Conservation (phyloP, 2,888 invertebrate species). For the Teleiodes luculella region DNA sequence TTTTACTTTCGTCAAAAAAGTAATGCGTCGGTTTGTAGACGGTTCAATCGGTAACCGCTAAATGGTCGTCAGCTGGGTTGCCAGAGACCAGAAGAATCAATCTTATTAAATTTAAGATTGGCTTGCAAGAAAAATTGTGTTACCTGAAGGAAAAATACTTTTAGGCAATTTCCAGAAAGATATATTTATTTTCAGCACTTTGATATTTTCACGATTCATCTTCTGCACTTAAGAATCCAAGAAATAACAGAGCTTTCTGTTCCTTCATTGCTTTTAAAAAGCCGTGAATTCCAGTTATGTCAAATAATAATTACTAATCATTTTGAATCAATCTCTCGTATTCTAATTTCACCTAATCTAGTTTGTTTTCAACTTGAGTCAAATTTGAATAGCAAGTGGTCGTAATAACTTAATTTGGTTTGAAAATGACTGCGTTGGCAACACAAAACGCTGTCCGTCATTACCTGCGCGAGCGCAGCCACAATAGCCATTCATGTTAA, state of each 20-base stretch:
- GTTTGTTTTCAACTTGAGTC: not conserved
- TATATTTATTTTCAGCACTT: too few species aligned
- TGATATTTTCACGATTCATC: too few species aligned
- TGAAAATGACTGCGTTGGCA: not conserved
- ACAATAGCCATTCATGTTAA: conserved; percentile 11
- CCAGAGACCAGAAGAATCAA: not conserved
- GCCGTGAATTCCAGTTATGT: too few species aligned
- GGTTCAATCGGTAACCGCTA: conserved; percentile 58
- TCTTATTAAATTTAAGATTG: not conserved
- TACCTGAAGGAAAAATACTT: too few species aligned
- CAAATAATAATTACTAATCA: too few species aligned
- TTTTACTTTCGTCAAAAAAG: conserved; percentile 3
- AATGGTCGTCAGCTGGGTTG: conserved; percentile 37
- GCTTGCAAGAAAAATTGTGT: too few species aligned
- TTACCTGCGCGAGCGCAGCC: conserved; percentile 10
- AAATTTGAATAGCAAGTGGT: too few species aligned
- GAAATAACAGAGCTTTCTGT: too few species aligned
- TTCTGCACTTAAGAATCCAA: too few species aligned
- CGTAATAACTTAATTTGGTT: not conserved
- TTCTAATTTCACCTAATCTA: not conserved
- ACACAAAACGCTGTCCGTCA: not conserved
- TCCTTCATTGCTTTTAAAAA: too few species aligned
- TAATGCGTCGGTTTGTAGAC: conserved; percentile 29
- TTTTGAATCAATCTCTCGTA: too few species aligned
- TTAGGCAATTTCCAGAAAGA: too few species aligned